A percentile compares a stretch with the other conserved stretches of the same genome.
phyloP scores from a whole-genome alignment of 1,140 invertebrate species.

The Drosophila rufa region DNA sequence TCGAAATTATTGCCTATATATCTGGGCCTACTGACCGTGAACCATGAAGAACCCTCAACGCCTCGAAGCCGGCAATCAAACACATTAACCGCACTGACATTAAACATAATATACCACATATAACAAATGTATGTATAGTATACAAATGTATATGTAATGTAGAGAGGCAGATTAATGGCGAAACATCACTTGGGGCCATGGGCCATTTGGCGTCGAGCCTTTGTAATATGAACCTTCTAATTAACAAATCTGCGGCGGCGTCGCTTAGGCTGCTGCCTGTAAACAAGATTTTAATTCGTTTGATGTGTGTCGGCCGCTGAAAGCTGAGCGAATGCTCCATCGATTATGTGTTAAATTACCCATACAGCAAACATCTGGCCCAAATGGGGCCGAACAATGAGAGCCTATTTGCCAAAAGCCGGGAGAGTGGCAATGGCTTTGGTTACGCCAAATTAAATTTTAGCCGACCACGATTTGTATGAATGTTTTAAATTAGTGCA shows the following conservation, averaged over 20 bases:
- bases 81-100: conserved; percentile 18
- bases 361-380: conserved; percentile 58
- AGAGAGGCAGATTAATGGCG: conserved; percentile 36
- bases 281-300: conserved; percentile 67
- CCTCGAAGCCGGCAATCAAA: conserved; percentile 28
- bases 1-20: conserved; percentile 52
- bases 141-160: neutral
- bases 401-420: conserved; percentile 32
- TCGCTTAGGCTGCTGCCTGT: conserved; percentile 52
- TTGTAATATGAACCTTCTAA: conserved; percentile 59
- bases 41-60: conserved; percentile 31
- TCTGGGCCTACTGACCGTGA: conserved; percentile 32
- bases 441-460: conserved; percentile 35
- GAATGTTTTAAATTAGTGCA: conserved; percentile 17
- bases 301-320: conserved; percentile 40
- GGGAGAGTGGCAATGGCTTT: conserved; percentile 2
- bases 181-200: conserved; percentile 14
- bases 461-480: conserved; percentile 2
- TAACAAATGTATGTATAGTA: neutral
- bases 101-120: neutral
- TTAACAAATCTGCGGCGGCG: conserved; percentile 63
- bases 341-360: conserved; percentile 80
- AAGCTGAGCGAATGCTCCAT: conserved; percentile 45
- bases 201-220: conserved; percentile 26
- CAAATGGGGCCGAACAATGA: conserved; percentile 51